Evolutionary conservation across 2,113 vertebrate genomes (phyloP).

Genomic region (Coreoperca whiteheadi): DNA sequence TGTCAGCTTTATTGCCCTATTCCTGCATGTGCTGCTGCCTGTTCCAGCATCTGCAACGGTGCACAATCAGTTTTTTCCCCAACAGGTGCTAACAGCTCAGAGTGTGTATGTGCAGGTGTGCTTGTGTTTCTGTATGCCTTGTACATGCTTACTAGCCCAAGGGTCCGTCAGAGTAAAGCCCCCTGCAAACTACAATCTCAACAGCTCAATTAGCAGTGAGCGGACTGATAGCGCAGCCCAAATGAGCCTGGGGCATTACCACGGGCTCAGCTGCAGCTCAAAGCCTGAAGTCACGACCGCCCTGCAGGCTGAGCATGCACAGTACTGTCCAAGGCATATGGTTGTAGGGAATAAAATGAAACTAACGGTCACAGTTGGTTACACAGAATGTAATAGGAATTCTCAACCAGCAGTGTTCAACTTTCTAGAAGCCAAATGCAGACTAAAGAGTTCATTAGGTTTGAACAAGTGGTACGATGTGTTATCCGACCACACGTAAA

Average conservation of each 20-base stretch:
- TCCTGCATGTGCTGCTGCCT: slow-evolving; percentile 8
- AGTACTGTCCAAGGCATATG: neutral
- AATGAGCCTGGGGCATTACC: slow-evolving; percentile 59
- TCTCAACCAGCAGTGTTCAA: neutral
- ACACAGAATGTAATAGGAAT: neutral
- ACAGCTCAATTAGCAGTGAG: slow-evolving; percentile 58
- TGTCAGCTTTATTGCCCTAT: slow-evolving; percentile 47
- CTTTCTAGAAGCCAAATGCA: neutral
- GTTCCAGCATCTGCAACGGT: neutral
- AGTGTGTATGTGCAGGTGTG: neutral
- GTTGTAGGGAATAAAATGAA: neutral
- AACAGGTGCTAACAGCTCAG: slow-evolving; percentile 20
- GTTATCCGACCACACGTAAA: neutral
- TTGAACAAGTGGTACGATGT: neutral
- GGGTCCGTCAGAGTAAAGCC: slow-evolving; percentile 36
- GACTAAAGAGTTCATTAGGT: neutral
- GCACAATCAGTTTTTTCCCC: slow-evolving; percentile 15
- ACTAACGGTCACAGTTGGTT: slow-evolving; percentile 8
- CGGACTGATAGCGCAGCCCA: slow-evolving; percentile 24
- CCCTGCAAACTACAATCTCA: slow-evolving; percentile 27
- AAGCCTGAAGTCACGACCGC: slow-evolving; percentile 39
- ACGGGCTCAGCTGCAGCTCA: slow-evolving; percentile 47
- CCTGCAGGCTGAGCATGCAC: slow-evolving; percentile 14
- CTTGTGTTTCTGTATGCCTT: neutral
- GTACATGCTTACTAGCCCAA: neutral